phyloP scores from a whole-genome alignment of 1,140 invertebrate species.

The Anoplophora glabripennis region DNA sequence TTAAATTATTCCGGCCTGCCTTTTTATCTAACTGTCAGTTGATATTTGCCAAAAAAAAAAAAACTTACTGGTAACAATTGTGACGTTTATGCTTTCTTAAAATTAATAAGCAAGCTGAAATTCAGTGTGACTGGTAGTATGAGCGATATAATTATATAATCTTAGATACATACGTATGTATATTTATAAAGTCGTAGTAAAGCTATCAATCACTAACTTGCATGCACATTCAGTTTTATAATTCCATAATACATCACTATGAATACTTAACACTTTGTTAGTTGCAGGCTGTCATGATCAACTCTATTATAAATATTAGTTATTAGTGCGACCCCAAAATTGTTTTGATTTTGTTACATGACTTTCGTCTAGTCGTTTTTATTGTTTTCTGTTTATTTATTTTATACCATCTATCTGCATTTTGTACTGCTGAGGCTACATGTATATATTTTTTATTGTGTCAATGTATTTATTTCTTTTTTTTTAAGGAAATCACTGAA shows the following conservation, averaged over 20 bases:
- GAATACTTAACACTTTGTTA: background rate
- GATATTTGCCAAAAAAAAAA: too few relatives aligned
- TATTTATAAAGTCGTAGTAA: too few relatives aligned
- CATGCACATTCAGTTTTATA: too few relatives aligned
- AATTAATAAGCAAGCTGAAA: too few relatives aligned
- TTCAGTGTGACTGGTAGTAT: too few relatives aligned
- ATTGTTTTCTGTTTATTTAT: constrained; percentile 14
- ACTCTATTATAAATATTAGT: constrained; percentile 7
- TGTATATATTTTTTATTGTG: constrained; percentile 5
- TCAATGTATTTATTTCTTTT: background rate
- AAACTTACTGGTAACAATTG: too few relatives aligned
- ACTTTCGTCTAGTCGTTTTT: constrained; percentile 6
- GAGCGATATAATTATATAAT: too few relatives aligned
- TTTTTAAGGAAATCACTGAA: constrained; percentile 4
- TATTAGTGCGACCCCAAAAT: background rate
- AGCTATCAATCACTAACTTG: too few relatives aligned
- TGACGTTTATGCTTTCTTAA: too few relatives aligned
- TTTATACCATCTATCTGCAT: constrained; percentile 5
- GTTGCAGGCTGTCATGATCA: background rate
- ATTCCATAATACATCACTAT: constrained; percentile 5
- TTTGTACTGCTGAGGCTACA: constrained; percentile 7
- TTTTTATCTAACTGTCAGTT: too few relatives aligned
- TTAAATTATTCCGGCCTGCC: too few relatives aligned
- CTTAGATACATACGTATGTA: too few relatives aligned
- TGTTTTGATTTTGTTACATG: constrained; percentile 4